Conservation (phyloP, 2,797 vertebrate species). For the Balearica regulorum region DNA sequence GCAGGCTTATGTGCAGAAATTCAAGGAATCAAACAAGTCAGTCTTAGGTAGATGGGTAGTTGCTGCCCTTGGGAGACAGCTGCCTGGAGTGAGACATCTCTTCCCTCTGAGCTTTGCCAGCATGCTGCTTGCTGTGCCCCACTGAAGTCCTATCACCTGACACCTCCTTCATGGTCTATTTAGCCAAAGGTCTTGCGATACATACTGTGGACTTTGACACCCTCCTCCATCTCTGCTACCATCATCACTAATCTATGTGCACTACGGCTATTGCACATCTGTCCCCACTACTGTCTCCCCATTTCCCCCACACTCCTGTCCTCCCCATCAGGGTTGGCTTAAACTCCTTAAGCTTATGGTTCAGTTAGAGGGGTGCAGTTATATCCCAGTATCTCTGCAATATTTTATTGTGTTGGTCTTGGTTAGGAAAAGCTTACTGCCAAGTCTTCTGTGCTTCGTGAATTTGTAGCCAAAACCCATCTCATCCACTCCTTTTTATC, state of each 20-base stretch:
- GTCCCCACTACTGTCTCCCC: not conserved
- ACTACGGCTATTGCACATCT: no score
- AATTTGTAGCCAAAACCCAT: not conserved
- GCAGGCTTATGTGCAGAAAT: not conserved
- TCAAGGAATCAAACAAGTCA: not conserved
- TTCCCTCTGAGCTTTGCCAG: not conserved
- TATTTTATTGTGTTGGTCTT: not conserved
- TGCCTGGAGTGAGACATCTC: not conserved
- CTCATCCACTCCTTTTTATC: not conserved
- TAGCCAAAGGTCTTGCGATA: not conserved
- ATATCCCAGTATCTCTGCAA: not conserved
- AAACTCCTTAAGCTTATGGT: not conserved
- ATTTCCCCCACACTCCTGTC: not conserved
- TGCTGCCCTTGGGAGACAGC: not conserved
- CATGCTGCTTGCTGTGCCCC: not conserved
- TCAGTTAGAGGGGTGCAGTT: not conserved
- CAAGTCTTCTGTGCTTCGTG: not conserved
- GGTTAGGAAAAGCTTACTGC: not conserved
- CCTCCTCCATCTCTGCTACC: not conserved
- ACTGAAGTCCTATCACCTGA: not conserved
- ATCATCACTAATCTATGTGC: no score
- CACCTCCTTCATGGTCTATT: not conserved
- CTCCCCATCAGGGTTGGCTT: not conserved
- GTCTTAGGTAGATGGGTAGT: no score
- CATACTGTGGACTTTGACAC: not conserved